Evolutionary conservation across 2,888 invertebrate genomes (phyloP).

Genomic region (Margaritifera margaritifera): DNA sequence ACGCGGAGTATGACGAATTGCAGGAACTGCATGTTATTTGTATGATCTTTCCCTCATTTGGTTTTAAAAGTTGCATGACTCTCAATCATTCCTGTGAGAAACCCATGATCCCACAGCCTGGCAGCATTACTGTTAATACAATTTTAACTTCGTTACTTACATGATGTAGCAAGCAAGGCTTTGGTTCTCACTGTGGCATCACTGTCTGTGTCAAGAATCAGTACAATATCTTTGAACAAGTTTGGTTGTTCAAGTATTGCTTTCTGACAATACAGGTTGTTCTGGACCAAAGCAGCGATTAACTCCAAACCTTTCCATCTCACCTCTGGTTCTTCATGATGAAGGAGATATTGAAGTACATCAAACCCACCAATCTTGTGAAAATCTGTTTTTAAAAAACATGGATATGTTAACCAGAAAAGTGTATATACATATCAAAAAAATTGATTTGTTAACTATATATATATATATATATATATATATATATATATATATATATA

Average conservation of each 20-base stretch:
- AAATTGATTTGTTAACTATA: no score
- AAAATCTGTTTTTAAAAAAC: constrained; percentile 78
- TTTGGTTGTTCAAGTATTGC: constrained; percentile 80
- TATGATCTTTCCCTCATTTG: no score
- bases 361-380: constrained; percentile 87
- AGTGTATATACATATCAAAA: no score
- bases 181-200: constrained; percentile 79
- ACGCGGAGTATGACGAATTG: no score
- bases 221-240: constrained; percentile 78
- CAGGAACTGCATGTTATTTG: no score
- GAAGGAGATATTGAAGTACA: constrained; percentile 81
- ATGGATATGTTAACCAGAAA: neutral
- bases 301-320: constrained; percentile 80
- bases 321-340: constrained; percentile 78
- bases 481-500: no score
- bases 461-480: no score
- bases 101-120: no score
- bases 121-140: no score
- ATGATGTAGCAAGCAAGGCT: constrained; percentile 85
- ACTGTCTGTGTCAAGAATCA: constrained; percentile 78
- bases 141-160: constrained; percentile 75
- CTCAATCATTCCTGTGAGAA: no score
- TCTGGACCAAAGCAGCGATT: constrained; percentile 87
- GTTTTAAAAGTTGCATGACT: no score
- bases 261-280: constrained; percentile 87